phyloP scores from a whole-genome alignment of 1,140 invertebrate genomes.

The Euschistus heros region DNA sequence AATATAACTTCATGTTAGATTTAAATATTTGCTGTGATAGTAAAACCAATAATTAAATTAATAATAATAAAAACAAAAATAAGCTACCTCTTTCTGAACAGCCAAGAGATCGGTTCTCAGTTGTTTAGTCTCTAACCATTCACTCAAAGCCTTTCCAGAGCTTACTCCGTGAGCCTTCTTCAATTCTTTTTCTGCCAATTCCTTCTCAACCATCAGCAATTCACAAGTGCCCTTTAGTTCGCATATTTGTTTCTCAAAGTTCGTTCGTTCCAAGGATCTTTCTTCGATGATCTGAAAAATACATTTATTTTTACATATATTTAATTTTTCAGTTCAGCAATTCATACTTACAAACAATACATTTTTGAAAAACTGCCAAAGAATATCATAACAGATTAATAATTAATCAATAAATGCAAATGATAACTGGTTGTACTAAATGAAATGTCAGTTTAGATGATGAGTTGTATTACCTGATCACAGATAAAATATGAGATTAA shows the following conservation, averaged over 20 bases:
- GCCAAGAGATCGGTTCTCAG: constrained; percentile 26
- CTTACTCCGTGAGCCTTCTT: constrained; percentile 17
- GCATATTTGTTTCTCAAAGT: constrained; percentile 36
- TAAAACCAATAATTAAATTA: not conserved
- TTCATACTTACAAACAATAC: no score
- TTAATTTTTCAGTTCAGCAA: no score
- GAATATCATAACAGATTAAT: no score
- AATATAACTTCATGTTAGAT: no score
- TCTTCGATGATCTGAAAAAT: constrained; percentile 23
- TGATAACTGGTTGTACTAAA: no score
- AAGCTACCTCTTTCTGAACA: constrained; percentile 14
- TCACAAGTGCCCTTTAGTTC: constrained; percentile 37
- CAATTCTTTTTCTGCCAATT: constrained; percentile 17
- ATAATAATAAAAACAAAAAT: no score
- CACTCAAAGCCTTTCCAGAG: constrained; percentile 4
- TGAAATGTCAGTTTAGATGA: no score
- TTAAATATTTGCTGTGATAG: no score
- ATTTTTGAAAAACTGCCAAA: no score
- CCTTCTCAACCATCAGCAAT: constrained; percentile 30
- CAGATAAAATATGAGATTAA: no score
- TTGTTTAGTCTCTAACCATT: constrained; percentile 19
- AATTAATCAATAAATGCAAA: no score
- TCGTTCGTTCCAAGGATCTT: constrained; percentile 34
- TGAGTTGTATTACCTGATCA: no score
- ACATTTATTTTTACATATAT: not conserved